Conservation (phyloP, 2,888 invertebrate species). For the Agrotis puta region DNA sequence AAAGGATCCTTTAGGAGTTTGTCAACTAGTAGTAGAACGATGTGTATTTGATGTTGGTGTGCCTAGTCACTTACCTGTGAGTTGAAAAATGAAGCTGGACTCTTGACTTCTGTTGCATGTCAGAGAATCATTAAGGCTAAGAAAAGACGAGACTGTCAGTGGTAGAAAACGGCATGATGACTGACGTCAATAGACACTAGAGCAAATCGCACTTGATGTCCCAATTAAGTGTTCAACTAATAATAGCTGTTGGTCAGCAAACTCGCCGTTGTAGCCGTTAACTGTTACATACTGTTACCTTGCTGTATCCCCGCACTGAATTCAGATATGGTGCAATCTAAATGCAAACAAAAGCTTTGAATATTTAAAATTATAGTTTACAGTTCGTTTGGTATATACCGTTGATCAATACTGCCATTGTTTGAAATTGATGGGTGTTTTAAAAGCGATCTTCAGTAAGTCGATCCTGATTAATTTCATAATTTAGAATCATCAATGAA, state of each 20-base stretch:
- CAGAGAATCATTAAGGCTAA: background rate
- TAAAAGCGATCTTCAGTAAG: background rate
- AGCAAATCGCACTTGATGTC: background rate
- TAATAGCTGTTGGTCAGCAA: slow-evolving; percentile 25
- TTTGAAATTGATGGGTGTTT: background rate
- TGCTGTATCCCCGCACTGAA: slow-evolving; percentile 11
- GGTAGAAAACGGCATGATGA: background rate
- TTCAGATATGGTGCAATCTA: slow-evolving; percentile 45
- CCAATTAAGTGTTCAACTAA: background rate
- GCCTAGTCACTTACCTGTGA: background rate
- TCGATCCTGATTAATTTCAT: background rate
- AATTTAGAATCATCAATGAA: background rate
- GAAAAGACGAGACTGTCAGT: background rate
- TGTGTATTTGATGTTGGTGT: background rate
- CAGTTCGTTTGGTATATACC: background rate
- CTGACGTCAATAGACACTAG: too few relatives aligned
- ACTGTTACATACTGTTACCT: slow-evolving; percentile 40
- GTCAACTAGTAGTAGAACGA: background rate
- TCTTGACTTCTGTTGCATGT: background rate
- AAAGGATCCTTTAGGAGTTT: too few relatives aligned
- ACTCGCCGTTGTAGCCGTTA: background rate
- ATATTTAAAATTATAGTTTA: slow-evolving; percentile 3
- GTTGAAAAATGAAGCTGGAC: background rate
- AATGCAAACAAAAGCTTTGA: slow-evolving; percentile 14
- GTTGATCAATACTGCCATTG: background rate